Base-by-base conservation (phyloP, 1,140 invertebrate species). In the Scaptodrosophila lebanonensis region DNA sequence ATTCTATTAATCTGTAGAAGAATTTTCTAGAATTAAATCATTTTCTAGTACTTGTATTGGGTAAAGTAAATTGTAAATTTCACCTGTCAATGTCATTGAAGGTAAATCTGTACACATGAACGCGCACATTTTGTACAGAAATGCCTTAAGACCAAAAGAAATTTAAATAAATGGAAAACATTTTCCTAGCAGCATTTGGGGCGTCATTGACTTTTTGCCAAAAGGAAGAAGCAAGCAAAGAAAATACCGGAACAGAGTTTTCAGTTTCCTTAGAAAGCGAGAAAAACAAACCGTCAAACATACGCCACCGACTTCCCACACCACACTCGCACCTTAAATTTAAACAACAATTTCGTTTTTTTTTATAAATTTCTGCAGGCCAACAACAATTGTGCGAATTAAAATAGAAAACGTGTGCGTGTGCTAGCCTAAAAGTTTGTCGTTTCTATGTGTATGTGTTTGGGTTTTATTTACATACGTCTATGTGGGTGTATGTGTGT, bases 251-350 rank as follows among this genome's bases (percentile, higher is more conserved):
- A 35, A 30, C 1, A 6, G 22, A 36, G 11, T 15, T 29, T 48
- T 48, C 9, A 48, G 22, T 9, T 36, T 48, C 13, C 8, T 49
- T 3, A 54, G 12, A 50, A 50, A 42, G 33, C 40, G 13, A 20
- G 17, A 29, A 20, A 6, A 11, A 7, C 5, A 29, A 25, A 33
- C n/a, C n/a, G 12, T 12, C 5, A 17, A 44, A 15, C 25, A 44
- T 42, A 20, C 8, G 17, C 8, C 20, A 3, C 1, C n/a, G 45
- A 13, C 36, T 20, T 15, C 33, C 42, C 33, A 8, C 52, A 44
- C 47, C 40, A 35, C 62, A 53, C 32, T 47, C 68, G 67, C 58
- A 60, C 62, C 69, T 79, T 79, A 79, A 79, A 83, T 82, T 79
- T 79, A 79, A 79, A 79, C 73, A 79, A 48, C 12, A 15, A 9